Evolutionary conservation across 2,888 invertebrate species (phyloP).

Genomic region (Cheiracanthium punctorium): DNA sequence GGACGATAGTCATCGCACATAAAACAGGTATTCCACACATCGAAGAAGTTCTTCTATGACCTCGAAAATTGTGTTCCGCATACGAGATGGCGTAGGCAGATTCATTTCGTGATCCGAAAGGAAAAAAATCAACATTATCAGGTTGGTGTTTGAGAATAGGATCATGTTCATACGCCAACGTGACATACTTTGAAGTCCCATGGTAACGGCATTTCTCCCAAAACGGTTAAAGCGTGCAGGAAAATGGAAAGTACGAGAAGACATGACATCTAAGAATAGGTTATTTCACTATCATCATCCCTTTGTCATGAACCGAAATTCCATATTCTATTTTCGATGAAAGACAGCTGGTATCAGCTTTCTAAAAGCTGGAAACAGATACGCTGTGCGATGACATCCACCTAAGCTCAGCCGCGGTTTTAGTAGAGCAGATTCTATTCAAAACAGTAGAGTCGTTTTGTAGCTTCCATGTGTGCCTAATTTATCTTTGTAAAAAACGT

Average conservation of each 20-base stretch:
- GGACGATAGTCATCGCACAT: background rate
- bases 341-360: too few relatives aligned
- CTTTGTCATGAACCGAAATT: too few relatives aligned
- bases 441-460: too few relatives aligned
- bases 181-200: background rate
- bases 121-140: background rate
- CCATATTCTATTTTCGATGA: too few relatives aligned
- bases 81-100: background rate
- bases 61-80: conserved; percentile 4
- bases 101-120: background rate
- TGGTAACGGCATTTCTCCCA: background rate
- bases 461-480: too few relatives aligned
- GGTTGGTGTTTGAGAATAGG: background rate
- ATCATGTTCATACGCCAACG: background rate
- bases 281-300: too few relatives aligned
- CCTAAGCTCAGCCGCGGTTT: too few relatives aligned
- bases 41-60: background rate
- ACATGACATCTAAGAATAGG: background rate
- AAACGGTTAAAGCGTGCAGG: background rate
- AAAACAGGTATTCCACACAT: background rate
- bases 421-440: too few relatives aligned
- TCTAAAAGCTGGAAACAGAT: too few relatives aligned
- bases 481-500: too few relatives aligned
- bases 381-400: too few relatives aligned
- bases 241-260: background rate